Conservation (phyloP, 2,797 vertebrate genomes). For the Pantherophis vulpinus region DNA sequence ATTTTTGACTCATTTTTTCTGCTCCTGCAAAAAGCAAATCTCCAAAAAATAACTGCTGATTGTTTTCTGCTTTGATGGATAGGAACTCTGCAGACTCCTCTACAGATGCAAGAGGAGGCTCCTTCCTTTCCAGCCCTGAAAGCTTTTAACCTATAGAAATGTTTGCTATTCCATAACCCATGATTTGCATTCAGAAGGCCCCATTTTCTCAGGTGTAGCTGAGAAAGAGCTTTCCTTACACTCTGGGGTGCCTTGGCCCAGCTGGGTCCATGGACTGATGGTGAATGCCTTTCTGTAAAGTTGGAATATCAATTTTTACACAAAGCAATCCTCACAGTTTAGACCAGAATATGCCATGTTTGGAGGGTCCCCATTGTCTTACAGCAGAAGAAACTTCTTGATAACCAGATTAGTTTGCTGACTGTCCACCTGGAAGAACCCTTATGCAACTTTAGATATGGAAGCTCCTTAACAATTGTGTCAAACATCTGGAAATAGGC, state of each 20-base stretch:
- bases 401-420: not conserved
- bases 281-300: not conserved
- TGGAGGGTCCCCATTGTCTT: not conserved
- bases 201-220: not conserved
- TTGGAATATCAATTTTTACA: not conserved
- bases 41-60: not conserved
- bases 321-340: not conserved
- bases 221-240: not conserved
- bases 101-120: not conserved
- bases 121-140: not conserved
- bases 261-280: not conserved
- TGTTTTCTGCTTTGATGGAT: not conserved
- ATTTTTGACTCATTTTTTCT: not conserved
- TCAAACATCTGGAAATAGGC: not conserved
- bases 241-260: not conserved
- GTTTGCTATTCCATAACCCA: not conserved
- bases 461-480: not conserved
- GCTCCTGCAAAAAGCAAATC: not conserved
- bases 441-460: not conserved
- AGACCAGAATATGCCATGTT: not conserved
- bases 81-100: not conserved
- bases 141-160: not conserved
- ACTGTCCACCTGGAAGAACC: not conserved
- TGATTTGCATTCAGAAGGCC: not conserved
- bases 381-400: not conserved